These are phyloP conservation scores for Chromobotia macracanthus DNA, from an alignment of 2,797 vertebrate genomes.

Conservation along the genomic window DNA sequence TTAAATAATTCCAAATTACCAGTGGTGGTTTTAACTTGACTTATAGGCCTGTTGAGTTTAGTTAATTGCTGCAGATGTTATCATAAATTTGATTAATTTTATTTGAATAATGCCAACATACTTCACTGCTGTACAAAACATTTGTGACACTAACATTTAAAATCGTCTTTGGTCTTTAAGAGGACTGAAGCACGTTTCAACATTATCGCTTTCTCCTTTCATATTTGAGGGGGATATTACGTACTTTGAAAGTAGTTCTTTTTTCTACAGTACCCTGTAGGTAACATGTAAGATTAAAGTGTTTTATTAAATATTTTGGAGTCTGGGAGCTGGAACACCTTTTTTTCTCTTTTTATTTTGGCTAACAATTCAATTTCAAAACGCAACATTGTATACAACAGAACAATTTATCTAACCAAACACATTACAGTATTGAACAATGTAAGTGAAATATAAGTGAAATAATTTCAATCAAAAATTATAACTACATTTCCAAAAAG, in stretches of 20 bases:
- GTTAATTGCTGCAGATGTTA: neutral
- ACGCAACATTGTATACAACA: too few relatives aligned
- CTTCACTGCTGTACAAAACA: conserved; percentile 24
- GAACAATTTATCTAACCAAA: neutral
- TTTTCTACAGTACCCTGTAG: neutral
- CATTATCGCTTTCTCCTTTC: conserved; percentile 27
- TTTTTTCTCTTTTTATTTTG: neutral
- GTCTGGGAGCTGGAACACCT: neutral
- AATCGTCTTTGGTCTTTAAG: conserved; percentile 31
- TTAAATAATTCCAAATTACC: neutral
- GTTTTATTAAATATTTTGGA: neutral
- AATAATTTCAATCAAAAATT: too few relatives aligned
- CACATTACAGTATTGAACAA: neutral
- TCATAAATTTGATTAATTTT: neutral
- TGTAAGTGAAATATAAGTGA: neutral
- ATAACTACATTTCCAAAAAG: too few relatives aligned
- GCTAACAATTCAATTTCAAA: neutral
- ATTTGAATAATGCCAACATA: neutral
- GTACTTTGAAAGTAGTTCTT: neutral
- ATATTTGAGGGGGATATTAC: neutral
- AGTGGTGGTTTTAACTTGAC: too few relatives aligned
- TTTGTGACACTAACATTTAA: conserved; percentile 10
- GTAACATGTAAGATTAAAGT: neutral
- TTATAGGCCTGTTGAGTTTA: neutral
- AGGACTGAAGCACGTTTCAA: conserved; percentile 55